Conservation (phyloP, 2,113 vertebrate species). For the Hypanus sabinus region DNA sequence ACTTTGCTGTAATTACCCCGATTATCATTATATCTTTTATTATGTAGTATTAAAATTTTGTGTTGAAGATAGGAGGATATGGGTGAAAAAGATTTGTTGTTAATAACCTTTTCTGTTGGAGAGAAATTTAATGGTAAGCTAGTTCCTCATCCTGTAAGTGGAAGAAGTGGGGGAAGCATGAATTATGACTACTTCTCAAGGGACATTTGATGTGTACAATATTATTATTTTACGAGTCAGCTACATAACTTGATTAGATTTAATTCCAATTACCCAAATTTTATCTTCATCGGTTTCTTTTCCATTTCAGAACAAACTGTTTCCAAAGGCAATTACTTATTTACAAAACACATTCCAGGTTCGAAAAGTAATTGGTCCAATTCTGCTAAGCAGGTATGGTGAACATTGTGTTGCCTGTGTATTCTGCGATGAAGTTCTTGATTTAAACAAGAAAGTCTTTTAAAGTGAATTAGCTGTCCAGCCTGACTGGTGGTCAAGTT, state of each 20-base stretch:
- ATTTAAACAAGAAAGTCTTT: background rate
- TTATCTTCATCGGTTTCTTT: slow-evolving; percentile 39
- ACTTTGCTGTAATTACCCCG: background rate
- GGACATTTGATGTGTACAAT: background rate
- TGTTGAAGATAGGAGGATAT: background rate
- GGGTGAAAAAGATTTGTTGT: background rate
- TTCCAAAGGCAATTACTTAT: slow-evolving; percentile 88
- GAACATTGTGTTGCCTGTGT: background rate
- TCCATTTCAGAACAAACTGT: slow-evolving; percentile 74
- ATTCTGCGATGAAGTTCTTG: background rate
- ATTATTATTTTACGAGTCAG: background rate
- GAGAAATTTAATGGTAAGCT: background rate
- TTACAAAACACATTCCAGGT: slow-evolving; percentile 83
- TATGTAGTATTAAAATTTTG: background rate
- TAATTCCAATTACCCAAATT: background rate
- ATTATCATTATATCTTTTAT: background rate
- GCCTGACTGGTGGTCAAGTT: too few species aligned
- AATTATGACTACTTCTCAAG: background rate
- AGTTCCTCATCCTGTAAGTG: background rate
- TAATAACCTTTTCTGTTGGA: background rate
- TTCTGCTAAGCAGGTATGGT: slow-evolving; percentile 82
- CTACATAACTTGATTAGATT: background rate
- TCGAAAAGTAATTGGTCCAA: slow-evolving; percentile 66
- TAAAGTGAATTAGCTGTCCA: background rate
- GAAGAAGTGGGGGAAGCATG: background rate